These are phyloP conservation scores for Drosophila kohkoa DNA, from an alignment of 1,140 invertebrate species.

Conservation along the genomic window DNA sequence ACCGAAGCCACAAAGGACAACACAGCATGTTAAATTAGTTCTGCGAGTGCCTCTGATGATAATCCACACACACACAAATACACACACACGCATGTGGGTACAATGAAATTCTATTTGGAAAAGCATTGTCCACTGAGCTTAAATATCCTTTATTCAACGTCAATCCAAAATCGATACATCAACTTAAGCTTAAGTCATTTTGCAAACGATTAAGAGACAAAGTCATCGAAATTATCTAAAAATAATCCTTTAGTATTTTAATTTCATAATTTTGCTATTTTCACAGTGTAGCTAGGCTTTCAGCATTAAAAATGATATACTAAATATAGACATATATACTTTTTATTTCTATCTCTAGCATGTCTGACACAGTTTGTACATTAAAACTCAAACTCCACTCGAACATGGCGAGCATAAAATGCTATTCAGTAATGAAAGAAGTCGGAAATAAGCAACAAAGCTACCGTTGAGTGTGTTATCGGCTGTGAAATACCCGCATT, in stretches of 20 bases:
- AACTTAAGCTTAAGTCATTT: constrained; percentile 1
- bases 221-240: not conserved
- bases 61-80: constrained; percentile 10
- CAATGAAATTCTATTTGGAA: constrained; percentile 27
- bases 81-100: not conserved
- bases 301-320: constrained; percentile 21
- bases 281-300: not conserved
- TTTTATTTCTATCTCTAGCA: constrained; percentile 27
- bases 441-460: too few species aligned
- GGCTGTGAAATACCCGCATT: too few species aligned
- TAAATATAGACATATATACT: not conserved
- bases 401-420: constrained; percentile 58
- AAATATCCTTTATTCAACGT: constrained; percentile 13
- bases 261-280: not conserved
- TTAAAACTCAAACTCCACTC: constrained; percentile 47
- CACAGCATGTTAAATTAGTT: constrained; percentile 77
- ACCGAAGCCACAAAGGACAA: constrained; percentile 77
- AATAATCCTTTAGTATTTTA: not conserved
- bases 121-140: constrained; percentile 3
- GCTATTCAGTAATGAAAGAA: constrained; percentile 41
- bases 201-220: not conserved
- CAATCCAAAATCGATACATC: constrained; percentile 3
- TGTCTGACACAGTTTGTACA: constrained; percentile 67
- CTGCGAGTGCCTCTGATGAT: constrained; percentile 23
- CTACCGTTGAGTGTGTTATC: too few species aligned